phyloP scores from a whole-genome alignment of 2,888 invertebrate species.

The Latrodectus hesperus region DNA sequence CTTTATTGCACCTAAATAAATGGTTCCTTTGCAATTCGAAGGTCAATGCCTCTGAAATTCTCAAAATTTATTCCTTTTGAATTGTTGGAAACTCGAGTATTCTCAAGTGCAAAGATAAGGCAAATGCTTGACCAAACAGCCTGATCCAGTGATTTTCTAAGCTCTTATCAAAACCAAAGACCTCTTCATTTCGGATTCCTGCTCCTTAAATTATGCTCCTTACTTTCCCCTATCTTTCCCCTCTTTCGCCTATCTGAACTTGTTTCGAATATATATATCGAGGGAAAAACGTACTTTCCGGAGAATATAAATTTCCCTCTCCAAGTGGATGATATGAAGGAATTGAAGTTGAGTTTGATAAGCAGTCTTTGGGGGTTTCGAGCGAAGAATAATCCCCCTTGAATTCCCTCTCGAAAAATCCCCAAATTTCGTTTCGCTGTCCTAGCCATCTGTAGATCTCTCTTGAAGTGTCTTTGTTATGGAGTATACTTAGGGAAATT shows the following conservation, averaged over 20 bases:
- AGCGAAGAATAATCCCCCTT: background rate
- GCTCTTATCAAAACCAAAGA: background rate
- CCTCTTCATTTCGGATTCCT: background rate
- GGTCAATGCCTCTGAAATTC: too few relatives aligned
- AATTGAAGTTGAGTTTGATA: background rate
- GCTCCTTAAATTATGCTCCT: constrained; percentile 2
- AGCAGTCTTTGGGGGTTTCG: background rate
- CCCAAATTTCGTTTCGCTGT: background rate
- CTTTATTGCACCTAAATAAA: too few relatives aligned
- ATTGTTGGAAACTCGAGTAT: too few relatives aligned
- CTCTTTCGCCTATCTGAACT: background rate
- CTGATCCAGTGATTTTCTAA: background rate
- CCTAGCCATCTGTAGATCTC: background rate
- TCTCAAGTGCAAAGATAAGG: too few relatives aligned
- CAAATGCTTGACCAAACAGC: background rate
- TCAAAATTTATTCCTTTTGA: too few relatives aligned
- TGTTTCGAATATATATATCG: background rate
- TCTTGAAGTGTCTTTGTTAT: background rate
- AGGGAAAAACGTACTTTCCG: background rate
- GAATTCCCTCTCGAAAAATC: constrained; percentile 1
- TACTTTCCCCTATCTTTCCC: background rate
- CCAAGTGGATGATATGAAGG: background rate
- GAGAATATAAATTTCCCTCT: background rate
- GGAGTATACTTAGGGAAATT: too few relatives aligned
- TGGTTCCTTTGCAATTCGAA: too few relatives aligned